Conservation (phyloP, 2,113 vertebrate species). For the Ibidorhyncha struthersii region DNA sequence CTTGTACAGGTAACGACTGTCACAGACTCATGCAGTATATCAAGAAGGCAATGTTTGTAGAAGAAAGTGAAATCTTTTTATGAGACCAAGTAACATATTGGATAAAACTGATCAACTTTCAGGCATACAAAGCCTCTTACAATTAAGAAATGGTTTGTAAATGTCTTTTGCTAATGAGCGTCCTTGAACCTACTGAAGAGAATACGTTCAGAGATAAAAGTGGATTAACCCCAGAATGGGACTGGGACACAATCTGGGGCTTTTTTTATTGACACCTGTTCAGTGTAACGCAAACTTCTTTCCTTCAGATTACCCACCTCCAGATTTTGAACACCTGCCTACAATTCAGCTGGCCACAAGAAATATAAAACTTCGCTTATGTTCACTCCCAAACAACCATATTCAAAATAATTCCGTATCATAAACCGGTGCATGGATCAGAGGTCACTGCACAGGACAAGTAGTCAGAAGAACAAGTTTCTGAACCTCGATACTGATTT, state of each 20-base stretch:
- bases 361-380: not conserved
- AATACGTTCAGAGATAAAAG: not conserved
- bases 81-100: not conserved
- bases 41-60: not conserved
- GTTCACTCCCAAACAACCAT: not conserved
- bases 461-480: not conserved
- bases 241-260: not conserved
- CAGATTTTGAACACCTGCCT: not conserved
- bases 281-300: not conserved
- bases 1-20: not conserved
- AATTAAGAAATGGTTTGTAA: not conserved
- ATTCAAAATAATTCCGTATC: not conserved
- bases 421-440: not conserved
- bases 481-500: not conserved
- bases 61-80: not conserved
- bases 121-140: not conserved
- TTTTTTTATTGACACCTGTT: not conserved
- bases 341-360: not conserved
- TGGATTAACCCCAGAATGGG: not conserved
- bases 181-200: not conserved
- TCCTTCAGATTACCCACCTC: not conserved
- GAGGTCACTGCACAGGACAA: not conserved
- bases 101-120: not conserved
- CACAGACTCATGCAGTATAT: not conserved
- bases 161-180: not conserved